Evolutionary conservation across 2,113 vertebrate species (phyloP).

Genomic region (Ceuthmochares aereus): DNA sequence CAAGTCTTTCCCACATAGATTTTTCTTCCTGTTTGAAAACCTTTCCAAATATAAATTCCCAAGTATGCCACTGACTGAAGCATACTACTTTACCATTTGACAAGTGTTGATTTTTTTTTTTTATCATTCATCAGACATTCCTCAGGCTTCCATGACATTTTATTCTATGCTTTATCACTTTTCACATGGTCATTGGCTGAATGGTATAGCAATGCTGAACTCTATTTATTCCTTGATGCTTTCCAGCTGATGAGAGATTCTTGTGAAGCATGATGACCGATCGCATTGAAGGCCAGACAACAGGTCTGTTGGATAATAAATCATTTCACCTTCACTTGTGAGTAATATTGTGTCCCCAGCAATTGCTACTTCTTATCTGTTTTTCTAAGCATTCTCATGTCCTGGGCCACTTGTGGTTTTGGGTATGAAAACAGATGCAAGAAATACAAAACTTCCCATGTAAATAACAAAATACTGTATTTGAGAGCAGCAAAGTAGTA

Average conservation of each 20-base stretch:
- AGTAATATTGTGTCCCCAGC: slow-evolving; percentile 3
- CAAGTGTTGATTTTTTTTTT: background rate
- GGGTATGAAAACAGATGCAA: background rate
- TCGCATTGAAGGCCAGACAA: slow-evolving; percentile 40
- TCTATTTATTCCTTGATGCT: slow-evolving; percentile 32
- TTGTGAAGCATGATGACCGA: background rate
- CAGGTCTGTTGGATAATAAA: slow-evolving; percentile 44
- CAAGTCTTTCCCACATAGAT: background rate
- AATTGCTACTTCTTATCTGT: background rate
- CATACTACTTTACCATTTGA: slow-evolving; percentile 57
- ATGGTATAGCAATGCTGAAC: background rate
- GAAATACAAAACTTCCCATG: background rate
- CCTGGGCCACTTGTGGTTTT: background rate
- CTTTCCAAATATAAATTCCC: background rate
- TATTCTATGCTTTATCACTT: slow-evolving; percentile 13
- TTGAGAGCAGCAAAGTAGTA: background rate
- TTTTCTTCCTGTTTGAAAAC: background rate
- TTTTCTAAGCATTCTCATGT: slow-evolving; percentile 38
- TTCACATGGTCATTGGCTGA: background rate
- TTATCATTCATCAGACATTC: slow-evolving; percentile 15
- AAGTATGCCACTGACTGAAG: slow-evolving; percentile 11
- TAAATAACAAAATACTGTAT: background rate
- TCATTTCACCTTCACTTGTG: slow-evolving; percentile 8
- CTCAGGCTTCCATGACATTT: slow-evolving; percentile 8
- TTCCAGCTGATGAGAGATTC: slow-evolving; percentile 54